Conservation (phyloP, 2,888 invertebrate species). For the Microdon myrmicae region DNA sequence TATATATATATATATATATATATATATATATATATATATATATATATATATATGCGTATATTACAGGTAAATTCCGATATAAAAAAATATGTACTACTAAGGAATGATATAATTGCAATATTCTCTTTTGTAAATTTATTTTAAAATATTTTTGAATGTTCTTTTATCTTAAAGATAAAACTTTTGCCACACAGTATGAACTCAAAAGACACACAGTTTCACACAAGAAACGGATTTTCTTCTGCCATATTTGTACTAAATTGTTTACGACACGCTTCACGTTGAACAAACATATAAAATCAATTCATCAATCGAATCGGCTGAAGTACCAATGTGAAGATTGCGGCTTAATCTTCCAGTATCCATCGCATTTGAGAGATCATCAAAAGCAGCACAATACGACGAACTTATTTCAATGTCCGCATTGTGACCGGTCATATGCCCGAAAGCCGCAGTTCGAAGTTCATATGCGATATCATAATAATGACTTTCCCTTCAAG, state of each 20-base stretch:
- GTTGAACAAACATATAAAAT: conserved; percentile 21
- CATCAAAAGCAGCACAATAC: conserved; percentile 31
- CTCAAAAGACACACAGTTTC: conserved; percentile 11
- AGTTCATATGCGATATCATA: conserved; percentile 49
- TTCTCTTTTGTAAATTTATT: too few species aligned
- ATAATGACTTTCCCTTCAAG: conserved; percentile 51
- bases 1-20: too few species aligned
- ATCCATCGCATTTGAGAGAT: conserved; percentile 26
- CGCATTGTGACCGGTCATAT: conserved; percentile 31
- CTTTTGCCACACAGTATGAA: conserved; percentile 1
- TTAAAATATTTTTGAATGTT: not conserved
- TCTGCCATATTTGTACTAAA: conserved; percentile 29
- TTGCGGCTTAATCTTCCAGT: conserved; percentile 31
- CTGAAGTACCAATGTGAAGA: conserved; percentile 40
- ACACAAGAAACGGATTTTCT: conserved; percentile 13
- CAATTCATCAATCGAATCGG: conserved; percentile 25
- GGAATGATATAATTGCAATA: too few species aligned
- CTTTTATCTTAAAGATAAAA: conserved; percentile 7
- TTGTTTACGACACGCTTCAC: conserved; percentile 14
- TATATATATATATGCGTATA: too few species aligned
- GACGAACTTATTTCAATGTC: conserved; percentile 16
- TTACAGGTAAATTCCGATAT: too few species aligned
- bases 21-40: too few species aligned
- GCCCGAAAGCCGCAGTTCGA: conserved; percentile 35
- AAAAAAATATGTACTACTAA: too few species aligned